Evolutionary conservation across 2,888 invertebrate genomes (phyloP).

Genomic region (Dioctria linearis): DNA sequence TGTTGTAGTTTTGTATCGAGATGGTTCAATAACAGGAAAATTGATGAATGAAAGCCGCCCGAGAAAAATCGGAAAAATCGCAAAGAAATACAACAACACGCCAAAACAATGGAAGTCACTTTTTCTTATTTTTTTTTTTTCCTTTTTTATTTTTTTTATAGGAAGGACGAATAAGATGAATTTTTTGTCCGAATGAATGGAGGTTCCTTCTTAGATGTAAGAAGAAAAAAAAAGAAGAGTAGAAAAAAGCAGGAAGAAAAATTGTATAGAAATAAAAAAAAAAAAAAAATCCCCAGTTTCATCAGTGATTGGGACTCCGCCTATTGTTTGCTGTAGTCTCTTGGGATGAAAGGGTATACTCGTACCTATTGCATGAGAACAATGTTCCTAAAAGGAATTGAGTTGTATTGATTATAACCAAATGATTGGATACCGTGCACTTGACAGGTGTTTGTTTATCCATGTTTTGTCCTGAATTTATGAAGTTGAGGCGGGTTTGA

Average conservation of each 20-base stretch:
- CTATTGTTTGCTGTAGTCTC: conserved; percentile 37
- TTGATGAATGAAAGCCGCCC: conserved; percentile 50
- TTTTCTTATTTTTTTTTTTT: conserved; percentile 52
- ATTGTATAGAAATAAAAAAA: background rate
- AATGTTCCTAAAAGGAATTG: conserved; percentile 27
- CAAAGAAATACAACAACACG: conserved; percentile 56
- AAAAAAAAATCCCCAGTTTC: conserved; percentile 4
- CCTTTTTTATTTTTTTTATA: background rate
- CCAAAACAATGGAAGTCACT: conserved; percentile 57
- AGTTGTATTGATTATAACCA: conserved; percentile 46
- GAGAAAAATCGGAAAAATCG: conserved; percentile 41
- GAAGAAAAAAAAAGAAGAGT: background rate
- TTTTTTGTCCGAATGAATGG: conserved; percentile 9
- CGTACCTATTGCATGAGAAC: background rate
- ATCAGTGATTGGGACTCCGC: conserved; percentile 44
- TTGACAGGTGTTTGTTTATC: conserved; percentile 57
- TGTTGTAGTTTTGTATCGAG: conserved; percentile 22
- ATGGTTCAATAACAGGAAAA: conserved; percentile 52
- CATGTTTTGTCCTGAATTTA: background rate
- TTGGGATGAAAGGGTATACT: conserved; percentile 39
- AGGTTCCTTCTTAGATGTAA: conserved; percentile 36
- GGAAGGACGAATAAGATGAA: conserved; percentile 33
- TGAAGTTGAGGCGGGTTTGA: background rate
- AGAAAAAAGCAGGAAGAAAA: conserved; percentile 2
- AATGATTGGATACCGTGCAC: conserved; percentile 57